These are phyloP conservation scores for Acromyrmex heyeri DNA, from an alignment of 1,140 invertebrate genomes.

Conservation along the genomic window DNA sequence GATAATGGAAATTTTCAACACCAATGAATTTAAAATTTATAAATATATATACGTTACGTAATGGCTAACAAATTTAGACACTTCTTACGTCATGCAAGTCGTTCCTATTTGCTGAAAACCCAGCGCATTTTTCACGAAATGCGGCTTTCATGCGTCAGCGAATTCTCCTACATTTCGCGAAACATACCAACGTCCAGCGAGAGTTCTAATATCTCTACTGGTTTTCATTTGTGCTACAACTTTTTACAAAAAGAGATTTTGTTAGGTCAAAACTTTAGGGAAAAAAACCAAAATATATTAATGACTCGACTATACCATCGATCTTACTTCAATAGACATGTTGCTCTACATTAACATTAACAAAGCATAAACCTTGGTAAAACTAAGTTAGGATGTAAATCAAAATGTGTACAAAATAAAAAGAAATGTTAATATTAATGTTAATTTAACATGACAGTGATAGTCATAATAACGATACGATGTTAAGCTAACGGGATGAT, in stretches of 20 bases:
- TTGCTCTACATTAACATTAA: conserved; percentile 9
- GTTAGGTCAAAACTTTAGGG: conserved; percentile 28
- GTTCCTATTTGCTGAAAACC: not conserved
- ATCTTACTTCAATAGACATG: conserved; percentile 25
- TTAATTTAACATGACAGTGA: not conserved
- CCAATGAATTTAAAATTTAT: not conserved
- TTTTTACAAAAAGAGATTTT: conserved; percentile 36
- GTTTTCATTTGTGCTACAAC: conserved; percentile 23
- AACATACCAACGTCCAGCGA: conserved; percentile 37
- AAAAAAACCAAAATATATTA: conserved; percentile 33
- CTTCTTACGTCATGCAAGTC: conserved; percentile 27
- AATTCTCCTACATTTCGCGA: conserved; percentile 44
- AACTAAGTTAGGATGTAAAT: not conserved
- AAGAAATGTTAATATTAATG: not conserved
- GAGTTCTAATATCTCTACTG: conserved; percentile 29
- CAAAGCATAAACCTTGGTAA: not conserved
- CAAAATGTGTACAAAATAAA: not conserved
- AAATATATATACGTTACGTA: not conserved
- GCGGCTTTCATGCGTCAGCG: conserved; percentile 47
- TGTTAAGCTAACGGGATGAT: not conserved
- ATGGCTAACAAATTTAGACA: not conserved
- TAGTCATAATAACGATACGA: not conserved
- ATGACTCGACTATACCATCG: conserved; percentile 15
- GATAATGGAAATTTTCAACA: not conserved
- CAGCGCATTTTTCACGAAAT: conserved; percentile 41